Percentiles rank a stretch among this genome's conserved stretches.
Evolutionary conservation across 1,140 invertebrate species (phyloP).

Genomic region (Drosophila baimaii): DNA sequence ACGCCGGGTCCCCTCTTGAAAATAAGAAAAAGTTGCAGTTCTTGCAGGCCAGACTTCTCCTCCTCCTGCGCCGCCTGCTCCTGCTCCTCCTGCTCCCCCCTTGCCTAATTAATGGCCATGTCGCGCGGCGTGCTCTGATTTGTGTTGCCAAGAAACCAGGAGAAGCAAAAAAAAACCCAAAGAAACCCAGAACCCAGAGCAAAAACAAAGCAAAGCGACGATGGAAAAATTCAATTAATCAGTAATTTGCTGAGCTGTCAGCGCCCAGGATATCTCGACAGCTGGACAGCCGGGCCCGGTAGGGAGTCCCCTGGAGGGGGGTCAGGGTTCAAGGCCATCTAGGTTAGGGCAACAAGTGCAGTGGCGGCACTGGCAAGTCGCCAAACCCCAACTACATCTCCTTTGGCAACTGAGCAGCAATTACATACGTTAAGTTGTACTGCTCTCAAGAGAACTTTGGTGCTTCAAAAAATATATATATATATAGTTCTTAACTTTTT

Average conservation of each 20-base stretch:
- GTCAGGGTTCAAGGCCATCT: slow-evolving; percentile 22
- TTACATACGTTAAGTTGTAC: background rate
- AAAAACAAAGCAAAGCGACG: slow-evolving; percentile 8
- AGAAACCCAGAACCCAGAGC: background rate
- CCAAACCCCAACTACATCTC: background rate
- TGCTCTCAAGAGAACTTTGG: no score
- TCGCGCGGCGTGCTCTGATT: slow-evolving; percentile 17
- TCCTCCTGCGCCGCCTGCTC: background rate
- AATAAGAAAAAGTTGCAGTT: slow-evolving; percentile 8
- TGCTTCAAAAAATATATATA: no score
- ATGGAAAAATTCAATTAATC: slow-evolving; percentile 65
- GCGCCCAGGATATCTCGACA: slow-evolving; percentile 19
- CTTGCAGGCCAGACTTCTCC: background rate
- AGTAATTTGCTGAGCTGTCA: slow-evolving; percentile 66
- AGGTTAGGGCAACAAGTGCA: slow-evolving; percentile 31
- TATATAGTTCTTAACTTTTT: no score
- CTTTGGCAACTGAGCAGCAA: background rate
- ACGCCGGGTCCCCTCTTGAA: background rate
- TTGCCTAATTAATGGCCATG: slow-evolving; percentile 38
- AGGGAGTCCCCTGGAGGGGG: background rate
- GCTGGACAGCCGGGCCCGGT: background rate
- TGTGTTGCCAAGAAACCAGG: slow-evolving; percentile 13
- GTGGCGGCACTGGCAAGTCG: background rate
- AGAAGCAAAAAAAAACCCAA: background rate
- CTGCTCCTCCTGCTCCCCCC: background rate